Evolutionary conservation across 2,888 invertebrate genomes (phyloP).

Genomic region (Nemurella pictetii): DNA sequence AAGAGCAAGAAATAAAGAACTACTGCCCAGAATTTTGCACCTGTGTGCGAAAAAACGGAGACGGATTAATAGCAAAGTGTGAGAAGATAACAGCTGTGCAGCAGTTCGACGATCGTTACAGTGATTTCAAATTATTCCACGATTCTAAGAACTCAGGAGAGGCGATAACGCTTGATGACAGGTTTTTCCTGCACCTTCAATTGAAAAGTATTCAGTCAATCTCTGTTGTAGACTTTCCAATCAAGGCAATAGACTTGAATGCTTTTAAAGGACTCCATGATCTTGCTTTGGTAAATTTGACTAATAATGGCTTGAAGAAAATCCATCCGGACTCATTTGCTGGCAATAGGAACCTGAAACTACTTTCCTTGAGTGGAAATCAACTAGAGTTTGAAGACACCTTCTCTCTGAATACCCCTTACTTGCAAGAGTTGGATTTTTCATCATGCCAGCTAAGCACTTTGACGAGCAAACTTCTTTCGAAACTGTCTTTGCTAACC

Average conservation of each 20-base stretch:
- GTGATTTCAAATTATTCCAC: neutral
- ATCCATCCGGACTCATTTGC: slow-evolving; percentile 9
- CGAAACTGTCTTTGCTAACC: neutral
- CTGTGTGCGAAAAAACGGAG: neutral
- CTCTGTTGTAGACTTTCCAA: neutral
- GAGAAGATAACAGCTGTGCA: neutral
- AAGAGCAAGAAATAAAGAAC: neutral
- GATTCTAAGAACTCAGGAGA: neutral
- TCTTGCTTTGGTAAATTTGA: neutral
- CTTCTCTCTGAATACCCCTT: neutral
- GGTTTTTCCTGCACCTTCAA: neutral
- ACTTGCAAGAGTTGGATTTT: slow-evolving; percentile 1
- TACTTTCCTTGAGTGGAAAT: neutral
- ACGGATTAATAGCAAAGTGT: neutral
- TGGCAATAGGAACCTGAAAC: neutral
- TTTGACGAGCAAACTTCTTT: neutral
- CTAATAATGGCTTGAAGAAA: neutral
- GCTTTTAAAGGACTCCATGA: neutral
- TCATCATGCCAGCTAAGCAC: neutral
- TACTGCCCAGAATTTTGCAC: neutral
- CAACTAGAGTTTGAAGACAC: neutral
- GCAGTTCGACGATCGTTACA: neutral
- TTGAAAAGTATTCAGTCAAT: slow-evolving; percentile 3
- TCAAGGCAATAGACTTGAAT: neutral
- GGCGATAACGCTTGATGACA: neutral